phyloP scores from a whole-genome alignment of 1,140 invertebrate genomes.

The Philopotamus ludificatus region DNA sequence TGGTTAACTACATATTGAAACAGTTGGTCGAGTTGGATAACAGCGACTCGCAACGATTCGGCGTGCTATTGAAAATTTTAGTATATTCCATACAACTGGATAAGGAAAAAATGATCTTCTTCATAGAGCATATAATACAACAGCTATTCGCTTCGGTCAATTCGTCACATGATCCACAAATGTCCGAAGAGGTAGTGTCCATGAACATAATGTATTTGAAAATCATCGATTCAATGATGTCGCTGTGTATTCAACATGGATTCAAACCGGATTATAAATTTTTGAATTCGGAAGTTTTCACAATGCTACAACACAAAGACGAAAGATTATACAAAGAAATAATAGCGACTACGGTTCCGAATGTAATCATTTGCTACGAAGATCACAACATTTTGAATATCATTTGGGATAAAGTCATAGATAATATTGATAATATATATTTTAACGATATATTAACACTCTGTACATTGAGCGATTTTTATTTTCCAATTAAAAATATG shows the following conservation, averaged over 20 bases:
- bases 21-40: constrained; percentile 11
- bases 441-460: constrained; percentile 32
- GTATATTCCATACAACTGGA: constrained; percentile 20
- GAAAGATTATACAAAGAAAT: constrained; percentile 20
- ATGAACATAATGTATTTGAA: constrained; percentile 22
- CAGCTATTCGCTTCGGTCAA: constrained; percentile 24
- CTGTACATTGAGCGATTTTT: constrained; percentile 34
- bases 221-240: constrained; percentile 26
- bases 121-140: constrained; percentile 33
- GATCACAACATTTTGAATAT: constrained; percentile 32
- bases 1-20: constrained; percentile 24
- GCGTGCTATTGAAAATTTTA: constrained; percentile 28
- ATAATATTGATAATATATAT: constrained; percentile 13
- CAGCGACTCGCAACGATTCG: constrained; percentile 4
- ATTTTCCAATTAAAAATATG: constrained; percentile 27
- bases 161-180: too few relatives aligned
- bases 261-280: constrained; percentile 19
- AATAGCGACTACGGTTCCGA: constrained; percentile 34
- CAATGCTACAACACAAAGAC: constrained; percentile 18
- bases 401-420: constrained; percentile 34
- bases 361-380: constrained; percentile 34
- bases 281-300: constrained; percentile 28
- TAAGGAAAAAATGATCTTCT: constrained; percentile 20
- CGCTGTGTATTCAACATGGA: constrained; percentile 15
- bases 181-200: constrained; percentile 6